Evolutionary conservation across 2,113 vertebrate species (phyloP), one percentile per base, ranked within the genome.

Genomic region (Alces alces): DNA sequence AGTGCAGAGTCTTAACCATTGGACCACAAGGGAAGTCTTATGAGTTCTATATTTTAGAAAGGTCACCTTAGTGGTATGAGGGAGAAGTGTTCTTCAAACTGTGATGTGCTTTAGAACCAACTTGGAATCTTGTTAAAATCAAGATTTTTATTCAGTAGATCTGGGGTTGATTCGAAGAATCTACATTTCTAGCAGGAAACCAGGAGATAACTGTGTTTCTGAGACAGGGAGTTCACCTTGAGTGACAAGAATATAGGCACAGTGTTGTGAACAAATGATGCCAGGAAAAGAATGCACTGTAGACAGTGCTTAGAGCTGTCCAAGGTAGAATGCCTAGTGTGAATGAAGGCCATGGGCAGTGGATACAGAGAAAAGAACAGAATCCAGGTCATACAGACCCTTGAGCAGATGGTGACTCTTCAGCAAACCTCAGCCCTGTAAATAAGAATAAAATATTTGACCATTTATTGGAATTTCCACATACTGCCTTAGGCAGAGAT

Each of bases 241-340:
- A 76, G 33, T 50, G 61, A 33, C 8, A 36, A 33, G 19, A 25
- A 16, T 33, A 39, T n/a, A 17, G 54, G 19, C 19, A 66, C 14
- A 25, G 1, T 30, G 7, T 14, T 30, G 5, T 39, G n/a, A 36
- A 25, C 15, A 6, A 47, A 21, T 25, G 47, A 52, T 5, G 0
- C 66, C 60, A 28, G 13, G 33, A 21, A 27, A 52, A n/a, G 1
- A 36, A 64, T 11, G 47, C 14, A 14, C 7, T 19, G 54, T 5
- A 86, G 19, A 21, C 14, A 36, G 13, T 25, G 9, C 43, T 54
- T 43, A 12, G 7, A 23, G 17, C 25, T 36, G 27, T 60, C 23
- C 36, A 70, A 15, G 27, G 27, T 6, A 58, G 21, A 64, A 47
- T 14, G 30, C 3, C 7, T 55, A 5, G 0, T 15, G 16, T 36